Evolutionary conservation across 2,888 invertebrate species (phyloP), one percentile per base, ranked within the genome.

Genomic region (Tipula confusa): DNA sequence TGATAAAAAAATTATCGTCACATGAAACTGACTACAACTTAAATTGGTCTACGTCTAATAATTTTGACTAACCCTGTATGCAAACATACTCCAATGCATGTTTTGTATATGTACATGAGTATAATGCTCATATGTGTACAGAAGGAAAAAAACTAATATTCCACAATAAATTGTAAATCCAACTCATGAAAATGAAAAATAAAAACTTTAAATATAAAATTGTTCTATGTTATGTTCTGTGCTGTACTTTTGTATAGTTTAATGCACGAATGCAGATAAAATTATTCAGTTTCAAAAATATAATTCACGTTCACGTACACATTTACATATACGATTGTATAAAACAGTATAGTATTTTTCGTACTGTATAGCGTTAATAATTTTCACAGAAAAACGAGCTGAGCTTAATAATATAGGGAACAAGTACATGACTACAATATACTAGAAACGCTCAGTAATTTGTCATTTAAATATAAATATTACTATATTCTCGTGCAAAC

Each of bases 191-290:
- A 64, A 64, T 31, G 13, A 38, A 1, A 18, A 2, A 79, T 29
- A 29, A 80, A 80, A 80, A 29, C 29, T 43, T 38, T 64, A 64
- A 24, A 64, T 64, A 18, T 9, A 18, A 48, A 48, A 48, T 48
- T 38, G 18, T 48, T 48, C 6, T 7, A 64, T 64, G 64, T 64
- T 80, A 11, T 29, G 5, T 80, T 80, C 29, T 80, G 15, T 29
- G 29, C 29, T 15, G 29, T 29, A 29, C 15, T 80, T 80, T 9
- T 80, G 80, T 31, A 28, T 29, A 29, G 29, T 80, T 80, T 29
- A 80, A 80, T 80, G 80, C 80, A 80, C 80, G 80, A 80, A 80
- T 80, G 80, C 80, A 80, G 80, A 80, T 80, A 29, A n/a, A 80
- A 80, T 29, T 80, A 29, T 80, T 29, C 29, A 80, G 80, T 29